Conservation (phyloP, 37 sponge, comb jelly and placozoan genomes). For the Spongilla lacustris region DNA sequence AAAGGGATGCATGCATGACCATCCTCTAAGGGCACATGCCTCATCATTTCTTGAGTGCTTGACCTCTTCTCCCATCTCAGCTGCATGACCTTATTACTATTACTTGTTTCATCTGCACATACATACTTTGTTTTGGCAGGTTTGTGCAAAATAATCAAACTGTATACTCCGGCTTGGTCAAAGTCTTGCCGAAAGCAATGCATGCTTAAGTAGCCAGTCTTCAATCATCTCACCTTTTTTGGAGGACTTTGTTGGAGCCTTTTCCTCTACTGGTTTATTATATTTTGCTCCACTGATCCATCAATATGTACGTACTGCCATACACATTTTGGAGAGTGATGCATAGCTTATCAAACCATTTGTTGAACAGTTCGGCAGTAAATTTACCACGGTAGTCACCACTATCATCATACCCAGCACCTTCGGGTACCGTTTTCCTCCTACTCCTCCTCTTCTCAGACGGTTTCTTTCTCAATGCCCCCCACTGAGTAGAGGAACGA, state of each 20-base stretch:
- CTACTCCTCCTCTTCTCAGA: neutral
- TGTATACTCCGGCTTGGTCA: neutral
- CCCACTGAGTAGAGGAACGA: neutral
- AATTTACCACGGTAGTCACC: too few species aligned
- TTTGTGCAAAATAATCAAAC: neutral
- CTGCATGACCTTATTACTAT: too few species aligned
- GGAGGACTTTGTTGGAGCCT: neutral
- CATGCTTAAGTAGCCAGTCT: slow-evolving; percentile 1
- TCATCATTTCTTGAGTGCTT: too few species aligned
- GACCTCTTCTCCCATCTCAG: too few species aligned
- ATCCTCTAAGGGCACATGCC: too few species aligned
- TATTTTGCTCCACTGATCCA: neutral
- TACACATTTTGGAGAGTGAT: too few species aligned
- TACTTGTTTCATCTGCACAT: neutral
- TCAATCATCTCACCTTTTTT: neutral
- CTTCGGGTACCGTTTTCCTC: neutral
- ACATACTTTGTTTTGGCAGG: slow-evolving; percentile 1
- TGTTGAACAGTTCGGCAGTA: too few species aligned
- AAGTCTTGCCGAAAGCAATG: neutral
- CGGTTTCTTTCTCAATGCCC: neutral
- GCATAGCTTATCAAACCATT: too few species aligned
- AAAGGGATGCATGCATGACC: too few species aligned
- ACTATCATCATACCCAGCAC: too few species aligned
- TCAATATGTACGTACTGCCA: neutral
- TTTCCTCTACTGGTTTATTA: neutral